Base-by-base conservation (phyloP, 1,140 invertebrate species). In the Cherax destructor region DNA sequence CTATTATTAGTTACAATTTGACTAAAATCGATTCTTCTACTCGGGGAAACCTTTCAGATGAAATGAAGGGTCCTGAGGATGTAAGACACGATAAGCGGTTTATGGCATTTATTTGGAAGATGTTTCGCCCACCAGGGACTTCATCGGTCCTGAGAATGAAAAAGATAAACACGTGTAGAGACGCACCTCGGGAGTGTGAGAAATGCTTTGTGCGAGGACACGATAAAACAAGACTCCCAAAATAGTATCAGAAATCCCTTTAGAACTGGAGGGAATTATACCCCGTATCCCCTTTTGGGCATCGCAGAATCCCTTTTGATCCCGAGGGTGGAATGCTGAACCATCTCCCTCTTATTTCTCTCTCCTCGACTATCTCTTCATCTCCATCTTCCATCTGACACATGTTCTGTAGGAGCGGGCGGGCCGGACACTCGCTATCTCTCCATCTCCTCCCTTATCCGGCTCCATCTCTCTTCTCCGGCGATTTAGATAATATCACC, bases 161-260 rank as follows among this genome's bases (percentile, higher is more conserved):
- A 41, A 41, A 41, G 30, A 41, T 41, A 41, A 41, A 41, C 30
- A 41, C 30, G 30, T 41, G 61, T 4, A 65, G 10, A 65, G 11
- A 16, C 9, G 16, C 30, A 41, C 30, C 30, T 41, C 30, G 30
- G 30, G 30, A 41, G 30, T 41, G 30, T 41, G 30, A 41, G 30
- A 41, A 41, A 41, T 41, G 2, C 30, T 11, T 18, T 16, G 18
- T 65, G 16, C 18, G 11, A 5, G 18, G 16, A 21, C 18, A 5
- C 18, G 61, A 65, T 65, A 65, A 65, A 65, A 65, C 61, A 65
- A 65, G 18, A 10, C 61, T 21, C 13, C 69, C 24, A 74, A 74
- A 74, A 74, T 74, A 74, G 69, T 11, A 74, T 74, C 69, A 74
- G 69, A n/a, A 30, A 74, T 74, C n/a, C 69, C 69, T 30, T 74